Evolutionary conservation across 2,888 invertebrate genomes (phyloP).

Genomic region (Rhagium mordax): DNA sequence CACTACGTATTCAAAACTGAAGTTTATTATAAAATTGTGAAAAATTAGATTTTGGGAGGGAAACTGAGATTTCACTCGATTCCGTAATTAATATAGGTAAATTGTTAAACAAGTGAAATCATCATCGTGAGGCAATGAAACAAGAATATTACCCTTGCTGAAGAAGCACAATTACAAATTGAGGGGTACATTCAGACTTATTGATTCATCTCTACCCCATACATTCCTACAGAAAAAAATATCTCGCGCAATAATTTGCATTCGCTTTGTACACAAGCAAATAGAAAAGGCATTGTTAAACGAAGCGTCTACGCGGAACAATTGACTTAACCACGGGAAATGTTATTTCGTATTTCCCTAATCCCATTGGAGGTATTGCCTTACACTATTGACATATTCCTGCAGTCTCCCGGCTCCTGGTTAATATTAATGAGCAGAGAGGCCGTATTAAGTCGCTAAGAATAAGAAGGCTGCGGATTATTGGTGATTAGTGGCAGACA

Average conservation of each 20-base stretch:
- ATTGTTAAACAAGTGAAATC: too few relatives aligned
- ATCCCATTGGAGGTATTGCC: constrained; percentile 63
- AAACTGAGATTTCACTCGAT: too few relatives aligned
- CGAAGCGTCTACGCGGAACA: constrained; percentile 38
- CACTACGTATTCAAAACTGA: too few relatives aligned
- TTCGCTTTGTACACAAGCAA: constrained; percentile 41
- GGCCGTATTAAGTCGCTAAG: constrained; percentile 61
- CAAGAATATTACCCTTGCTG: too few relatives aligned
- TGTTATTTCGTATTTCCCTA: constrained; percentile 64
- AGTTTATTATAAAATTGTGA: too few relatives aligned
- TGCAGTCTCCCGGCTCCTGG: constrained; percentile 55
- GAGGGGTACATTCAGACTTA: neutral
- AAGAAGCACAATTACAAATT: too few relatives aligned
- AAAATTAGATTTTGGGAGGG: too few relatives aligned
- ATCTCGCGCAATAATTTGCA: constrained; percentile 48
- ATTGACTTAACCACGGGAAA: constrained; percentile 60
- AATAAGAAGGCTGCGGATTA: constrained; percentile 62
- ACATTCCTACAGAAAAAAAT: neutral
- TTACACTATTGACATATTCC: constrained; percentile 64
- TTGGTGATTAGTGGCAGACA: constrained; percentile 64
- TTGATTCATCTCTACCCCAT: neutral
- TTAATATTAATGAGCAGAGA: constrained; percentile 65
- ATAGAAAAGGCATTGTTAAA: constrained; percentile 59
- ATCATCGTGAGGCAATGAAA: too few relatives aligned
- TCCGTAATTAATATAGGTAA: too few relatives aligned